A percentile compares a stretch with the other conserved stretches of the same genome.
These are phyloP conservation scores for Dolichoris vasculosae DNA, from an alignment of 1,140 invertebrate genomes.

Conservation along the genomic window DNA sequence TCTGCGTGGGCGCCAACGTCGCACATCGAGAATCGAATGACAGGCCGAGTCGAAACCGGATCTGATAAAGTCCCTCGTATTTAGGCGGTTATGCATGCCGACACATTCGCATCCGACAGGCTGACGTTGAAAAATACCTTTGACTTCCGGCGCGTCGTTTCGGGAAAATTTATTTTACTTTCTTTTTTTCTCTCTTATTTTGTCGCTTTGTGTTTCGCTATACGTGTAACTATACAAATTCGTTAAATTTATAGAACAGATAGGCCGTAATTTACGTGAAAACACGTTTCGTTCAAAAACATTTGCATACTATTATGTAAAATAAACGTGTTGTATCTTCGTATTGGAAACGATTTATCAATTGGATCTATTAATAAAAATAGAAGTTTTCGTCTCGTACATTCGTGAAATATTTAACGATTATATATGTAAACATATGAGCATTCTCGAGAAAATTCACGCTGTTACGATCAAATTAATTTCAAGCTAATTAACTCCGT, in stretches of 20 bases:
- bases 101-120: neutral
- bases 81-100: neutral
- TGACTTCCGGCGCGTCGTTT: neutral
- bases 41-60: slow-evolving; percentile 42
- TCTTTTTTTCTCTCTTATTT: neutral
- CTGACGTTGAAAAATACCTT: slow-evolving; percentile 12
- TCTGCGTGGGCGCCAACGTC: slow-evolving; percentile 44
- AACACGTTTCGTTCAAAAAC: slow-evolving; percentile 3
- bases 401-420: neutral
- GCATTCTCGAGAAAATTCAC: neutral
- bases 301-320: slow-evolving; percentile 40
- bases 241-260: neutral
- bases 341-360: slow-evolving; percentile 2
- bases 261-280: slow-evolving; percentile 15
- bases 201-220: neutral
- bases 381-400: neutral
- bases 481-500: neutral
- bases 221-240: neutral
- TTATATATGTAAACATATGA: neutral
- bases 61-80: slow-evolving; percentile 12
- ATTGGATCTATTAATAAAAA: neutral
- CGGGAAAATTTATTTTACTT: slow-evolving; percentile 12
- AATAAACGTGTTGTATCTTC: neutral
- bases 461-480: neutral
- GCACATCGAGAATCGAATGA: slow-evolving; percentile 31